Base-by-base conservation (phyloP, 64 coral and sea anemone species). In the Montipora foliosa region DNA sequence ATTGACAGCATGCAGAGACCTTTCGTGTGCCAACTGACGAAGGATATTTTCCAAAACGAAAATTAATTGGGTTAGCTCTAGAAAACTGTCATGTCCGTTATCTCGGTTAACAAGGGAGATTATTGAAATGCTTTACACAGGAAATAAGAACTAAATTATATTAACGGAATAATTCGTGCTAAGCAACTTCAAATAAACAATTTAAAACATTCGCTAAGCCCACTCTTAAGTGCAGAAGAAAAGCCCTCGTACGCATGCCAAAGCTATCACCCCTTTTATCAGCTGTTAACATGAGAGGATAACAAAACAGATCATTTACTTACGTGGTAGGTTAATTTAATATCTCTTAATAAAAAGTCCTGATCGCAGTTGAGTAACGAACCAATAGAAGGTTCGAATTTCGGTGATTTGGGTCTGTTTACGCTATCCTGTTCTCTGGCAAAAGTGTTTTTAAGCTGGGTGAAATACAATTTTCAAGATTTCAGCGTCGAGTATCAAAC, bases 71-170 rank as follows among this genome's bases (percentile, higher is more conserved):
- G 20, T 71, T 71, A 21, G 68, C 68, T 71, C 4, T 5, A 7
- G 21, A 71, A 7, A 4, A 22, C 3, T 68, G 46, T 9, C 1
- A 47, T n/a, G 12, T 5, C 0, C 16, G 20, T 86, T 71, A 71
- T 71, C 62, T 22, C 12, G 6, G 8, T 22, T 86, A 71, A 86
- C 19, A 70, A 83, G 25, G 37, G 10, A 86, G 66, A 86, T 86
- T 71, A 71, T 8, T 70, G 19, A 86, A 21, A 86, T 86, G 61
- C 66, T 86, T 86, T 45, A 4, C 62, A 71, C 82, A 86, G 82
- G 82, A 86, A 86, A 86, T 21, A 44, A 13, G 16, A 2, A 64
- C 62, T 72, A 86, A 86, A 86, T 86, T 46, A 44, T 72, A 49
- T 71, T 86, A 86, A 10, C 46, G 19, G 76, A 51, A 78, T n/a